phyloP scores from a whole-genome alignment of 2,113 vertebrate species.

The Ctenomys sociabilis region DNA sequence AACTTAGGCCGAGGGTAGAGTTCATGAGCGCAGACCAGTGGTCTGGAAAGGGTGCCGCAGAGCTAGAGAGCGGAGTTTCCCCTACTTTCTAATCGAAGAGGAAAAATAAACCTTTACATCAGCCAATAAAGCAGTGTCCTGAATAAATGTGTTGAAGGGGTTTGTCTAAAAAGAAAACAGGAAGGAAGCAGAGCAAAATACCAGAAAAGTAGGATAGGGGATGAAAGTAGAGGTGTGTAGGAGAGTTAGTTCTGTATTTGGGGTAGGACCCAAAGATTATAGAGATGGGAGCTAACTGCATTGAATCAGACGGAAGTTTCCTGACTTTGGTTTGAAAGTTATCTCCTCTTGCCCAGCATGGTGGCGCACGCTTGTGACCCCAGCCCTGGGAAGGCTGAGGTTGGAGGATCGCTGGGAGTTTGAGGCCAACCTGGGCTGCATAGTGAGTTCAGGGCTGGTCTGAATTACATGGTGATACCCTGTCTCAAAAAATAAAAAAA shows the following conservation, averaged over 20 bases:
- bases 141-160: constrained; percentile 23
- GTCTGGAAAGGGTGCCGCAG: not conserved
- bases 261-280: not conserved
- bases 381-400: not conserved
- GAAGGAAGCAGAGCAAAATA: not conserved
- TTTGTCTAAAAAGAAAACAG: not conserved
- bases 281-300: not conserved
- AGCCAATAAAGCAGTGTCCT: not conserved
- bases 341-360: not conserved
- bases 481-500: not conserved
- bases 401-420: not conserved
- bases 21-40: not conserved
- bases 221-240: not conserved
- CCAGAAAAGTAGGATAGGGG: not conserved
- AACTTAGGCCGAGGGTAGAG: not conserved
- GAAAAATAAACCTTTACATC: not conserved
- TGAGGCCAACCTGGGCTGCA: not conserved
- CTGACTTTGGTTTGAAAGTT: not conserved
- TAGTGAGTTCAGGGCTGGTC: not conserved
- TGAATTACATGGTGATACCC: not conserved
- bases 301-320: not conserved
- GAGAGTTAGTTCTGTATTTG: not conserved
- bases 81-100: not conserved
- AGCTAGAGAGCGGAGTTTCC: not conserved
- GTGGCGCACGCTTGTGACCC: not conserved